These are phyloP conservation scores for Pocillopora damicornis DNA, from an alignment of 64 coral and sea anemone species.

Conservation along the genomic window DNA sequence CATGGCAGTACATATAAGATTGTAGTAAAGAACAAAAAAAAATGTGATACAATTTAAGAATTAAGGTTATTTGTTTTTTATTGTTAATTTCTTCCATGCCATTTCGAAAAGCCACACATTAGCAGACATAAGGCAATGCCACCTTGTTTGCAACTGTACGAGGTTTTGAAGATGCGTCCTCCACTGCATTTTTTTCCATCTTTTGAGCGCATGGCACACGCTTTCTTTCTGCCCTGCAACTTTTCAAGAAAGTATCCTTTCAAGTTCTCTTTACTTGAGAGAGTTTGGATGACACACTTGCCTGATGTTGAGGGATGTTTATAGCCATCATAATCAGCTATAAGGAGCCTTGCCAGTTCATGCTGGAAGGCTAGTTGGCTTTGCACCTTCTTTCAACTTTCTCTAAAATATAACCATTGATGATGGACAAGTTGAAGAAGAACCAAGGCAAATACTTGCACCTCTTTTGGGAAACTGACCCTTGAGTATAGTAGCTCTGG, in stretches of 20 bases:
- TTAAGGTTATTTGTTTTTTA: too few relatives aligned
- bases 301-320: too few relatives aligned
- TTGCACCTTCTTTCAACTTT: conserved; percentile 31
- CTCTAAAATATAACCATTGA: neutral
- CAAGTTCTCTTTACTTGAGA: neutral
- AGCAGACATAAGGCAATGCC: conserved; percentile 22
- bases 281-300: too few relatives aligned
- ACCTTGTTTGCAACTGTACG: conserved; percentile 1
- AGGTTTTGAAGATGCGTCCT: conserved; percentile 3
- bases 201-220: neutral
- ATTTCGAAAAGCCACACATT: conserved; percentile 1
- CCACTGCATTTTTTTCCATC: neutral
- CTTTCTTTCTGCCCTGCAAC: conserved; percentile 16
- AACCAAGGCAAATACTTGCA: conserved; percentile 4
- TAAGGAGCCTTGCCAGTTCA: neutral
- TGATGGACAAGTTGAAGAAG: neutral
- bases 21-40: too few relatives aligned
- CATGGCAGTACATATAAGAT: too few relatives aligned
- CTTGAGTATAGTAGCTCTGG: neutral
- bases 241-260: conserved; percentile 25
- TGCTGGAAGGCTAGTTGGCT: conserved; percentile 15
- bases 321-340: too few relatives aligned
- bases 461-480: neutral
- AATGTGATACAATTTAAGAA: too few relatives aligned
- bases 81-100: too few relatives aligned